Evolutionary conservation across 2,113 vertebrate genomes (phyloP), one percentile per base, ranked within the genome.

Genomic region (Serinus canaria): DNA sequence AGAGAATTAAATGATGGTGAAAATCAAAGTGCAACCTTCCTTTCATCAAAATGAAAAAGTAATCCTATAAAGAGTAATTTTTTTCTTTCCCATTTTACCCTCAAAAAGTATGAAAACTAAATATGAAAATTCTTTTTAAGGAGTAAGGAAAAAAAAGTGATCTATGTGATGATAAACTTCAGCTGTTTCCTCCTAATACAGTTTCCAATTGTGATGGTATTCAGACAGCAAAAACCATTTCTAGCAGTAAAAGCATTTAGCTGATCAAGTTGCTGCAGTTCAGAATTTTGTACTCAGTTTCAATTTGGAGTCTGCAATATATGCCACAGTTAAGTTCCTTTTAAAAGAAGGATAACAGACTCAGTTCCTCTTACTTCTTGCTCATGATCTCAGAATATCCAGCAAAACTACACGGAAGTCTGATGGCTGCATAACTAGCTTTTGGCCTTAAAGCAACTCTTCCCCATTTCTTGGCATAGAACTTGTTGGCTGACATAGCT

Each of bases 281-380:
- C 85, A 78, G 60, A 77, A 86, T 90, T 89, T 92, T 78, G 68
- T 73, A 83, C 35, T 86, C 90, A 70, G 10, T 93, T 95, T 90
- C 79, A 90, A 23, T 49, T 74, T 30, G 75, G 39, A 85, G 39
- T 81, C 63, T 83, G 87, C 72, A 92, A 56, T 63, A 75, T 2
- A 3, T 49, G 31, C 52, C 47, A 70, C 10, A 93, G 64, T 47
- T 86, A 80, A 53, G 15, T 27, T 86, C 52, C 24, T 50, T 64
- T 79, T 67, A 10, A n/a, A 90, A 67, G 50, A 80, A 59, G 15
- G 44, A 30, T 39, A 83, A 89, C 24, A 67, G 78, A 49, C n/a
- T 13, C 62, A 53, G 63, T 50, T 86, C 27, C 37, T 87, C 81
- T 55, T 66, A 27, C 46, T 80, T 35, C 44, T 77, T 76, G 35